Evolutionary conservation across 2,888 invertebrate genomes (phyloP), one percentile per base, ranked within the genome.

Genomic region (Ditylenchus weischeri): DNA sequence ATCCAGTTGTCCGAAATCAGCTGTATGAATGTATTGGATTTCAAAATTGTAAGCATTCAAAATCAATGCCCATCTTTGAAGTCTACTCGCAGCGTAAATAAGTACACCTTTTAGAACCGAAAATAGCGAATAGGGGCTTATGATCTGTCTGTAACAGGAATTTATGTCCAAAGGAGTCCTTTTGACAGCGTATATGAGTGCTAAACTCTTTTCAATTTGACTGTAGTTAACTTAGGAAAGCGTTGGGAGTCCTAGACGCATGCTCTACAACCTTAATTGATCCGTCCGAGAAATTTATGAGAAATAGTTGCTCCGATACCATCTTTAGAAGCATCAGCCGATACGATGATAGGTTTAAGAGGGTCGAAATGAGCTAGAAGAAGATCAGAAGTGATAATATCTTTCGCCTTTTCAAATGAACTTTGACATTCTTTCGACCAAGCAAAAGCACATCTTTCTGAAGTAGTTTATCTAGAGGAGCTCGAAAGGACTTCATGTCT

Each of bases 281-380:
- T 68, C 78, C 64, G 78, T 78, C 58, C 70, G 82, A n/a, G 66
- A 71, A 69, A 69, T 69, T 75, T 47, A 62, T 73, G 75, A 13
- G 38, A 11, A 23, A 75, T 65, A 3, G 76, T 75, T 74, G 80
- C 36, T 79, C 77, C 60, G 83, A 77, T 69, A 75, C 84, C 71
- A 74, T 74, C 71, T 10, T 79, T 78, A 11, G 81, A 83, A 0
- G 84, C 84, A 75, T 85, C 84, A 51, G 82, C 80, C 1, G 83
- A 78, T 6, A 85, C 64, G 29, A 74, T 69, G 10, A 84, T 61
- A 23, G 76, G 78, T 36, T 73, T 59, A n/a, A 54, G 61, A 0
- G 77, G 78, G 59, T 83, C 77, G 69, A 76, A 83, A 64, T 83
- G 79, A 10, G 72, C 71, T 8, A 83, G 69, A 7, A 80, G 71